Percentiles rank a stretch among this genome's conserved stretches.
Evolutionary conservation across 1,140 invertebrate genomes (phyloP).

Genomic region (Leptonema lineaticorne): DNA sequence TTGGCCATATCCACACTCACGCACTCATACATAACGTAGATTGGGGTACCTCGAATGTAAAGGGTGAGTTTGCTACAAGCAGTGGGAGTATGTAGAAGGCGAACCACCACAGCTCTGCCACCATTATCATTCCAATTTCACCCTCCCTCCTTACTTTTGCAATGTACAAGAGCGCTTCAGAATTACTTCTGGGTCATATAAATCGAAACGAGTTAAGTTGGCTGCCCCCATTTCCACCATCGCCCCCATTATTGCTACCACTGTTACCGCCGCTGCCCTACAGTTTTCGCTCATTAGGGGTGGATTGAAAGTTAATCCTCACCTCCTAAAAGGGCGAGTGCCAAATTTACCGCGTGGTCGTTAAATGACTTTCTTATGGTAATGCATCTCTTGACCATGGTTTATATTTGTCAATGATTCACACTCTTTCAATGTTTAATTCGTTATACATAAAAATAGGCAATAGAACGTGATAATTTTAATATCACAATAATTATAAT

Average conservation of each 20-base stretch:
- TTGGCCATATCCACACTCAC: slow-evolving; percentile 6
- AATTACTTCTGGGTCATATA: slow-evolving; percentile 42
- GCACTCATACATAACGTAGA: not conserved
- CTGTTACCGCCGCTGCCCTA: too few species aligned
- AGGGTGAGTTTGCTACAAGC: not conserved
- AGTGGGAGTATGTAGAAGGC: not conserved
- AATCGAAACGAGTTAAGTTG: slow-evolving; percentile 41
- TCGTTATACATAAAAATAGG: too few species aligned
- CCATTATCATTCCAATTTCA: too few species aligned
- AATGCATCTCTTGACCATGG: slow-evolving; percentile 36
- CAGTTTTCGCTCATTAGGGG: slow-evolving; percentile 35
- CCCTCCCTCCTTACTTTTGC: not conserved
- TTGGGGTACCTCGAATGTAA: not conserved
- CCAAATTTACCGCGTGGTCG: slow-evolving; percentile 36
- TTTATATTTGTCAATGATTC: slow-evolving; percentile 1
- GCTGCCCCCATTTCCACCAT: slow-evolving; percentile 7
- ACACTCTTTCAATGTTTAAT: not conserved
- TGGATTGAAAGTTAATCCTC: slow-evolving; percentile 42
- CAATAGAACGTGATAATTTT: too few species aligned
- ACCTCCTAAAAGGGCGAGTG: slow-evolving; percentile 22
- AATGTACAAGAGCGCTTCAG: slow-evolving; percentile 3
- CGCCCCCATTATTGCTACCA: too few species aligned
- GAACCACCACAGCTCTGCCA: not conserved
- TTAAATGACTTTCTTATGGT: slow-evolving; percentile 42
- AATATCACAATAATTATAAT: too few species aligned